These are phyloP conservation scores for Temnothorax longispinosus DNA, from an alignment of 1,140 invertebrate species.

Conservation along the genomic window DNA sequence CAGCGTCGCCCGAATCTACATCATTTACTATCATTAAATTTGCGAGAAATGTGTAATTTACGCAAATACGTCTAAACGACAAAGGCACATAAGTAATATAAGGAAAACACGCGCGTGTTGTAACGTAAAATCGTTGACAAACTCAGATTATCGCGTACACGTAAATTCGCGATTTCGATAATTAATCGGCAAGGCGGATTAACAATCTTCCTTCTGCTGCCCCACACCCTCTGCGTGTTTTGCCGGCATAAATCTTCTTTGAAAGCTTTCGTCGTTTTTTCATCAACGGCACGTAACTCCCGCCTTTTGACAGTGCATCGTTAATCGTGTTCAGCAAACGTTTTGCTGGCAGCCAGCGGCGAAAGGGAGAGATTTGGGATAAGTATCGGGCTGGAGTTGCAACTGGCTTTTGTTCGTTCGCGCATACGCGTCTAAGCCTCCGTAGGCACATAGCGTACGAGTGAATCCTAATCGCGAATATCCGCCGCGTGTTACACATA, in stretches of 20 bases:
- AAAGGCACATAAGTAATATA: background rate
- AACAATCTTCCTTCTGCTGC: slow-evolving; percentile 22
- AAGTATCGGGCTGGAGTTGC: slow-evolving; percentile 62
- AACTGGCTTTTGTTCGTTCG: slow-evolving; percentile 55
- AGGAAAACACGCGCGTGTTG: background rate
- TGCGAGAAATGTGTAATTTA: background rate
- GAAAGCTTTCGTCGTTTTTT: slow-evolving; percentile 43
- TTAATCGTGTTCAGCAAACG: slow-evolving; percentile 59
- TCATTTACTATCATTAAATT: background rate
- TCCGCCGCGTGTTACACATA: slow-evolving; percentile 45
- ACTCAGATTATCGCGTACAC: background rate
- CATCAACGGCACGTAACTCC: slow-evolving; percentile 13
- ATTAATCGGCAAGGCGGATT: slow-evolving; percentile 31
- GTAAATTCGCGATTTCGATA: background rate
- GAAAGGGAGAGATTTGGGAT: slow-evolving; percentile 58
- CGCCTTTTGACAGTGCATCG: slow-evolving; percentile 39
- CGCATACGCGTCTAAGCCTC: slow-evolving; percentile 60
- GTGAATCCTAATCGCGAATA: slow-evolving; percentile 58
- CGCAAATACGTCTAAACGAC: background rate
- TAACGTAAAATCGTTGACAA: background rate
- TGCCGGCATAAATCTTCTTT: slow-evolving; percentile 46
- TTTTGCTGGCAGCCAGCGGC: slow-evolving; percentile 44
- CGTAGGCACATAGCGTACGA: slow-evolving; percentile 38
- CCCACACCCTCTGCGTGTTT: slow-evolving; percentile 13
- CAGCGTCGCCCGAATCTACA: background rate